Evolutionary conservation across 2,797 vertebrate species (phyloP).

Genomic region (Gallinago solitaria): DNA sequence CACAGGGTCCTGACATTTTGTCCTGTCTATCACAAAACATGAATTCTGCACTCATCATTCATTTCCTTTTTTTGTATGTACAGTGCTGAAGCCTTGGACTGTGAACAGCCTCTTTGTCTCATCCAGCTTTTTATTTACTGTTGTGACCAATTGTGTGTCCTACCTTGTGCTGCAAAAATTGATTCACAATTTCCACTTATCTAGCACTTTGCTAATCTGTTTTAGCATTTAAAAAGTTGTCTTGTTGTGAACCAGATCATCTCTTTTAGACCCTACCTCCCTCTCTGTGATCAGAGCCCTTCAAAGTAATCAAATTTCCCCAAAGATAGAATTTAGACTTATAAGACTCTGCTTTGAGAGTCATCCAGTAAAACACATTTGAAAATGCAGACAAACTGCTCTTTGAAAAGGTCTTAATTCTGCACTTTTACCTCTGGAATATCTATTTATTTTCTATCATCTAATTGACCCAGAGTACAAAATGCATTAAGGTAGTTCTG

Average conservation of each 20-base stretch:
- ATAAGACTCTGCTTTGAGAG: neutral
- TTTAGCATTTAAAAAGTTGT: neutral
- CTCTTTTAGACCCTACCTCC: neutral
- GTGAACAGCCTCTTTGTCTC: neutral
- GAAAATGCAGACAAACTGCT: neutral
- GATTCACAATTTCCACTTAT: neutral
- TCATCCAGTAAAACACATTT: neutral
- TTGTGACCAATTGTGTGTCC: neutral
- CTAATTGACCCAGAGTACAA: neutral
- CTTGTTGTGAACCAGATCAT: neutral
- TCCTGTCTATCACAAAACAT: slow-evolving; percentile 26
- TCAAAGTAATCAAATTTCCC: neutral
- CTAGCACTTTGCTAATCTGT: neutral
- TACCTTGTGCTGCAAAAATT: neutral
- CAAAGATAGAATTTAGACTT: neutral
- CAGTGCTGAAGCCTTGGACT: slow-evolving; percentile 6
- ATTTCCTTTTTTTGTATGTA: slow-evolving; percentile 28
- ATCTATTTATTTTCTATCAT: neutral
- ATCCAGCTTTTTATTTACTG: neutral
- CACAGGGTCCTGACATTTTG: slow-evolving; percentile 63
- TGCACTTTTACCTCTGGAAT: neutral
- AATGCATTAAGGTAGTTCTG: neutral
- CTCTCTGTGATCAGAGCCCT: neutral
- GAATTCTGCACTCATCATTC: neutral
- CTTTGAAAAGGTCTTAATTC: neutral